Evolutionary conservation across 1,140 invertebrate genomes (phyloP).

Genomic region (Amyelois transitella): DNA sequence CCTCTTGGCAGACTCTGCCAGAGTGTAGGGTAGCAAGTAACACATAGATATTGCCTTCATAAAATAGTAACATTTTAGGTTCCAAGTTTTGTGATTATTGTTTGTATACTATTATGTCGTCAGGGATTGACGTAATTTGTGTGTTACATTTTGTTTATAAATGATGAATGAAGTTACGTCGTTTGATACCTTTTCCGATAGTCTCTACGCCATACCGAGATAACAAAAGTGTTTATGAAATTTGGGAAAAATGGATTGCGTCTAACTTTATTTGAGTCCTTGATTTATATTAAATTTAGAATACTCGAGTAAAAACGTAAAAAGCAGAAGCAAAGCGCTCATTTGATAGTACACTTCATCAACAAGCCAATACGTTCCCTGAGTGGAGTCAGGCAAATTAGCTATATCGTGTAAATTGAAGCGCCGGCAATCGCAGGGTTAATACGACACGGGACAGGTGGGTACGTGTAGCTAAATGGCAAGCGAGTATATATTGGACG

Average conservation of each 20-base stretch:
- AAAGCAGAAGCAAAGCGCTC: background rate
- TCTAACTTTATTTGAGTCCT: background rate
- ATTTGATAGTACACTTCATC: background rate
- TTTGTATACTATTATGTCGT: too few species aligned
- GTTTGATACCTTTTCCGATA: too few species aligned
- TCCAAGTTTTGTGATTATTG: too few species aligned
- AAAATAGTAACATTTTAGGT: too few species aligned
- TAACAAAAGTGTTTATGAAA: too few species aligned
- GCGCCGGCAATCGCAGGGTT: conserved; percentile 23
- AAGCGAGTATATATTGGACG: background rate
- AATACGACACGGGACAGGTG: conserved; percentile 3
- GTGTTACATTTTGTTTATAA: too few species aligned
- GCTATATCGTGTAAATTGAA: conserved; percentile 37
- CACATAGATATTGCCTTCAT: too few species aligned
- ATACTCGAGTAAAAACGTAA: background rate
- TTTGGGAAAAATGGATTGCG: background rate
- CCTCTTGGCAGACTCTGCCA: too few species aligned
- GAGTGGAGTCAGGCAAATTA: conserved; percentile 26
- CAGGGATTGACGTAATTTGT: too few species aligned
- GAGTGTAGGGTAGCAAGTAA: too few species aligned
- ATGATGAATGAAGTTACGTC: too few species aligned
- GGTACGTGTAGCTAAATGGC: background rate
- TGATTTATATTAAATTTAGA: conserved; percentile 3
- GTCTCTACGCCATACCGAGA: too few species aligned
- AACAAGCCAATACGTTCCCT: conserved; percentile 6